Conservation (phyloP, 2,888 invertebrate species). For the Hedya salicella region DNA sequence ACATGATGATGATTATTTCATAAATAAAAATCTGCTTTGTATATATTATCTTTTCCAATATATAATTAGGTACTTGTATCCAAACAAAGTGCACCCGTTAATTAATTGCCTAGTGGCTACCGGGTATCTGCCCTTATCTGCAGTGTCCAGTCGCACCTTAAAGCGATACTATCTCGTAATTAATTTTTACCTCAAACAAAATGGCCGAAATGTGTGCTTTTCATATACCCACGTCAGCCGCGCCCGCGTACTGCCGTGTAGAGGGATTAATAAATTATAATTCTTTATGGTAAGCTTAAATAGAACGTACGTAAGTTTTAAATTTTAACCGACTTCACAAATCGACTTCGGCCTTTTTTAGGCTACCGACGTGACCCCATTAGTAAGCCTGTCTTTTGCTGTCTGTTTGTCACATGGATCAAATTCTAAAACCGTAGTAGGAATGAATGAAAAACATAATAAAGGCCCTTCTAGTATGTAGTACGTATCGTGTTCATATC, state of each 20-base stretch:
- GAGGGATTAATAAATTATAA: constrained; percentile 29
- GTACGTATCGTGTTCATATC: too few species aligned
- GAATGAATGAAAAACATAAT: too few species aligned
- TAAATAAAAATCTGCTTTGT: too few species aligned
- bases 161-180: constrained; percentile 69
- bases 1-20: too few species aligned
- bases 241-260: constrained; percentile 48
- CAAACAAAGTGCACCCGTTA: constrained; percentile 27
- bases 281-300: constrained; percentile 19
- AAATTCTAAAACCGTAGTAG: neutral
- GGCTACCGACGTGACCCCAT: too few species aligned
- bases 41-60: too few species aligned
- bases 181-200: constrained; percentile 65
- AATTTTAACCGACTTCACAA: neutral
- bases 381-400: too few species aligned
- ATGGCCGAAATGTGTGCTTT: constrained; percentile 42
- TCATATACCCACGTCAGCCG: constrained; percentile 58
- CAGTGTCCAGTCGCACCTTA: constrained; percentile 62
- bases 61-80: neutral
- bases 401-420: too few species aligned
- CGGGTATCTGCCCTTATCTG: constrained; percentile 38
- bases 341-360: too few species aligned
- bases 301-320: neutral
- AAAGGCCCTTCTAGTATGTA: too few species aligned
- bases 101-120: constrained; percentile 29